These are phyloP conservation scores for Glossophaga mutica DNA, from an alignment of 2,797 vertebrate genomes.

Conservation along the genomic window DNA sequence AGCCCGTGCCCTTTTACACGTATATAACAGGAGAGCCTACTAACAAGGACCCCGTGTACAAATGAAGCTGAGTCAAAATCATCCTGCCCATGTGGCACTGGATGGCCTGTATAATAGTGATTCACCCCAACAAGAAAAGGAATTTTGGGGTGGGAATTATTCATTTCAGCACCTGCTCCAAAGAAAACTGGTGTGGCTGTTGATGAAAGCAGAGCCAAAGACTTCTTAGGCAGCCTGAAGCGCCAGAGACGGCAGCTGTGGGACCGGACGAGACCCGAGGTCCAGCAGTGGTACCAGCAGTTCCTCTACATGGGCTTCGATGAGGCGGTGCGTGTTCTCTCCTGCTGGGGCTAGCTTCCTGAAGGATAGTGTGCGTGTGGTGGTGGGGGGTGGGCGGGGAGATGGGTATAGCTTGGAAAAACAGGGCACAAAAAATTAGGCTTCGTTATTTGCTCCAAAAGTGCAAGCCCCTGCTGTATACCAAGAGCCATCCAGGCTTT, in stretches of 20 bases:
- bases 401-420: not conserved
- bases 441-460: not conserved
- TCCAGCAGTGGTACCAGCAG: conserved; percentile 96
- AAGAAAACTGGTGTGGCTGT: conserved; percentile 80
- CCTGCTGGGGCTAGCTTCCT: not conserved
- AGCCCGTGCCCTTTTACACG: not conserved
- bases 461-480: not conserved
- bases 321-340: conserved; percentile 86
- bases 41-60: rapidly evolving
- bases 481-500: not conserved
- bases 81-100: rapidly evolving
- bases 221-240: conserved; percentile 88
- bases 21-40: not conserved
- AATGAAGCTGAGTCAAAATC: not conserved
- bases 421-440: not conserved
- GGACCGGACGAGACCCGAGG: conserved; percentile 90
- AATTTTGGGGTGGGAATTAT: not conserved
- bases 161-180: conserved; percentile 78
- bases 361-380: not conserved
- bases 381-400: no score
- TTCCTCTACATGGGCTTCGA: conserved; percentile 94
- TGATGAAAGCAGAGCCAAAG: conserved; percentile 86
- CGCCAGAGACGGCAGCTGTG: conserved; percentile 90
- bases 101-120: not conserved
- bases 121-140: not conserved